A percentile compares a stretch with the other conserved stretches of the same genome.
Conservation (phyloP, 1,140 invertebrate genomes). For the Lordiphosa clarofinis region DNA sequence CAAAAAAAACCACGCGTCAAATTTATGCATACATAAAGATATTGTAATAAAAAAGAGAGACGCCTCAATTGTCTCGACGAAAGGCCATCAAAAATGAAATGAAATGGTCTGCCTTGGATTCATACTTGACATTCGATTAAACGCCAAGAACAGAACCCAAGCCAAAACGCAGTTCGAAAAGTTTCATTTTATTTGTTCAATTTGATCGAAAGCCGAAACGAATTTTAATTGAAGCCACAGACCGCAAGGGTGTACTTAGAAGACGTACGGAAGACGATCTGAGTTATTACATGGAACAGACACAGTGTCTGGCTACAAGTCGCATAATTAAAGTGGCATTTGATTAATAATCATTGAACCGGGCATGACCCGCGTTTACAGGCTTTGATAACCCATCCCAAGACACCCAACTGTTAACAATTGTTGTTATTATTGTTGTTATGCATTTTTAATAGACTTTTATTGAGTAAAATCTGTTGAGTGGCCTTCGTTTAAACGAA, state of each 20-base stretch:
- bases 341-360: conserved; percentile 75
- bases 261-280: conserved; percentile 6
- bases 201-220: conserved; percentile 63
- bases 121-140: conserved; percentile 73
- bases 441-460: conserved; percentile 62
- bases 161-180: conserved; percentile 42
- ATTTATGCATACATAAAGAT: conserved; percentile 42
- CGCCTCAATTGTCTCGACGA: conserved; percentile 31
- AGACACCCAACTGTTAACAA: neutral
- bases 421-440: conserved; percentile 23
- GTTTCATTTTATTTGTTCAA: conserved; percentile 49
- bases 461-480: conserved; percentile 62
- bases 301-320: conserved; percentile 29
- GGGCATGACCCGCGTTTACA: conserved; percentile 53
- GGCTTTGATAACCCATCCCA: conserved; percentile 21
- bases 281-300: conserved; percentile 44
- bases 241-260: conserved; percentile 16
- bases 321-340: conserved; percentile 69
- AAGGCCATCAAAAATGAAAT: conserved; percentile 58
- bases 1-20: conserved; percentile 41
- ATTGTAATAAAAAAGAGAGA: conserved; percentile 50
- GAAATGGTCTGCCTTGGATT: conserved; percentile 61
- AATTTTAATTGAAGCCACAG: conserved; percentile 72
- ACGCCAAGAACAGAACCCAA: conserved; percentile 29
- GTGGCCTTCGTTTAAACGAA: conserved; percentile 38